Percentiles rank a stretch among this genome's conserved stretches.
Conservation (phyloP, 2,113 vertebrate species). For the Catharus minimus region DNA sequence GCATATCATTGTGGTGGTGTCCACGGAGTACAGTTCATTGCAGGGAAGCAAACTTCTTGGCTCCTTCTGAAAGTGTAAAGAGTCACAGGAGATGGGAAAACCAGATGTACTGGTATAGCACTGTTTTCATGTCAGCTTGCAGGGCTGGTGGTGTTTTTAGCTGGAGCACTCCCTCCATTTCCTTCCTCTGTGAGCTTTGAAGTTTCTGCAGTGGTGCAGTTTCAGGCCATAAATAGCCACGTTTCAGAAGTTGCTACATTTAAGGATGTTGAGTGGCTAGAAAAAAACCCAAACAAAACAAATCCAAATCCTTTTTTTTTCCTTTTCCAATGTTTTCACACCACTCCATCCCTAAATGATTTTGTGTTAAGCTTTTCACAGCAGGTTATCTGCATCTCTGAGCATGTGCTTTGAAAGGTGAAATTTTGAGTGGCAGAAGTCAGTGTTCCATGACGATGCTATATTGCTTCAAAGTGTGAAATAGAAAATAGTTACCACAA, state of each 20-base stretch:
- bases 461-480: not conserved
- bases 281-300: fast-evolving
- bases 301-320: not conserved
- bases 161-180: not conserved
- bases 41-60: not conserved
- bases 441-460: not conserved
- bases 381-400: not conserved
- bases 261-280: not conserved
- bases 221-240: not conserved
- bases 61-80: not conserved
- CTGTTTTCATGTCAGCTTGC: not conserved
- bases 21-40: not conserved
- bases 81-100: not conserved
- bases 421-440: not conserved
- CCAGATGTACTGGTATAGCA: not conserved
- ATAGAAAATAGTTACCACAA: not conserved
- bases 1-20: not conserved
- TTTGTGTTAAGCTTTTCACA: not conserved
- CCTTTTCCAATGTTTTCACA: not conserved
- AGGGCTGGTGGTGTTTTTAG: not conserved
- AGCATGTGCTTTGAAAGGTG: not conserved
- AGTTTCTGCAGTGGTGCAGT: not conserved
- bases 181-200: not conserved
- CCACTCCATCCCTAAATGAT: not conserved
- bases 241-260: not conserved